Evolutionary conservation across 2,888 invertebrate genomes (phyloP), one percentile per base, ranked within the genome.

Genomic region (Macropis europaea): DNA sequence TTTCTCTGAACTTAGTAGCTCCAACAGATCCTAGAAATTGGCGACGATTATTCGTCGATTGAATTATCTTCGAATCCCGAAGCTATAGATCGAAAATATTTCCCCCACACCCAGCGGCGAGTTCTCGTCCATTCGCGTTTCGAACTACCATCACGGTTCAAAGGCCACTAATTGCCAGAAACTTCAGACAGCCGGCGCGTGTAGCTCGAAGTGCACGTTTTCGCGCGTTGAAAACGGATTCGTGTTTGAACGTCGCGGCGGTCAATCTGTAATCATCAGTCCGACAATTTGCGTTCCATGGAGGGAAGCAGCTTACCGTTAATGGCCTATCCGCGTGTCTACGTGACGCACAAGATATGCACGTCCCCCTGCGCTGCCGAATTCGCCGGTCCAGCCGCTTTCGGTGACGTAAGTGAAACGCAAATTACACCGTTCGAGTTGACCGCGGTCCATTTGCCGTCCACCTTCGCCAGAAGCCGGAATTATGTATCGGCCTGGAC

Each of bases 251-350:
- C 54, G 34, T n/a, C 52, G 19, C 26, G 15, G 24, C 42, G 62
- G 72, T 73, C 70, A 74, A 77, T 74, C 74, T 73, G 80, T 79
- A 84, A 82, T 82, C 79, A 79, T 76, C 70, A 63, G 73, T 54
- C 38, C 50, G 50, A 74, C 72, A 68, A 79, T 76, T 79, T 76
- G 64, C 54, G 61, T 52, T n/a, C 57, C 50, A 38, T 48, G 50
- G 13, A 59, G 50, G 30, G 59, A 11, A n/a, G 53, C 45, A 36
- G 64, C 53, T 64, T 38, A 36, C 56, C 71, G 38, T 62, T 76
- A 76, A 79, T 73, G 60, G 63, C 59, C 71, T 64, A 67, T 72
- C 73, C 17, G 42, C 60, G 47, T 53, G 43, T 62, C 54, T 54
- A 28, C 52, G 57, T 61, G 38, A 48, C 52, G 22, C 45, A 60